Base-by-base conservation (phyloP, 2,888 invertebrate species). In the Heliconius sara region DNA sequence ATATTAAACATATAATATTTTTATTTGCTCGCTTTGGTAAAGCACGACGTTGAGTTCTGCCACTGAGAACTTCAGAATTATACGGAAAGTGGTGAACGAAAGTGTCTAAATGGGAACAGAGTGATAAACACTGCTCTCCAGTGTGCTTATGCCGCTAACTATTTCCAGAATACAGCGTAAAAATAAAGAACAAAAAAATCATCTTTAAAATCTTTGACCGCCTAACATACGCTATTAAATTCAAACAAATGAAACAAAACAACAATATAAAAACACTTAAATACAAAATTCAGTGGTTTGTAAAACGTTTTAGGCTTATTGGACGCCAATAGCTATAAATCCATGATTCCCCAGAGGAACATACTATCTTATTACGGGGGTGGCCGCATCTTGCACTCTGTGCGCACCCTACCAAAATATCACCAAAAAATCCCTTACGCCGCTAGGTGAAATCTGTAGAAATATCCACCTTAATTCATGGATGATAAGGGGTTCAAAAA, bases 311-410 rank as follows among this genome's bases (percentile, higher is more conserved):
- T 65, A 27, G 57, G 52, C 71, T 60, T 77, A 80, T 78, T 67
- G 76, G 63, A 67, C 73, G 63, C 79, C 82, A 84, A 83, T 80
- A 74, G 79, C 76, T 82, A 84, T 83, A 83, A 83, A 83, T 83
- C 81, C 82, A 81, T 81, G 86, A 87, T 92, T 94, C 93, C 90
- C 92, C 92, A 89, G 91, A 90, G 89, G 90, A 91, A 89, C 92
- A 90, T 91, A 89, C 89, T 93, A 92, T 93, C 91, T 89, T 90
- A 93, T 93, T 93, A 91, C 92, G 86, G 85, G 86, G 89, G 89
- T 84, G 84, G 84, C 80, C 84, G 83, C 84, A 81, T 84, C 83
- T 83, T 89, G 88, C 89, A 89, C 88, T 87, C 87, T 81, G 85
- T 88, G 87, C 86, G 88, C 90, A 87, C 91, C 91, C 92, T 87